Evolutionary conservation across 2,113 vertebrate species (phyloP).

Genomic region (Nerophis lumbriciformis): DNA sequence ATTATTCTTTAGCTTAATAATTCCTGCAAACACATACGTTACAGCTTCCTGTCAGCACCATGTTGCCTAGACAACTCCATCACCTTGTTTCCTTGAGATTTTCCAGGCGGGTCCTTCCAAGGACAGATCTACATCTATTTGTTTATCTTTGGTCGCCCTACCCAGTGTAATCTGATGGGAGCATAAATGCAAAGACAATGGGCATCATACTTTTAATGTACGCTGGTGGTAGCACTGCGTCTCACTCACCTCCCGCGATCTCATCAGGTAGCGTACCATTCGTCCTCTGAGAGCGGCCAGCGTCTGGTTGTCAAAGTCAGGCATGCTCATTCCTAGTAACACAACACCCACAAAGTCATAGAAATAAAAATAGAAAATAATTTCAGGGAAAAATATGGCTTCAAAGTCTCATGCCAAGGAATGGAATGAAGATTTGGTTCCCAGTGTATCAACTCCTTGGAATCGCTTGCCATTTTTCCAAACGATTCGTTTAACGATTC

Average conservation of each 20-base stretch:
- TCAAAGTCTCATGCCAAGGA: too few relatives aligned
- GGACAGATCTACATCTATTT: slow-evolving; percentile 91
- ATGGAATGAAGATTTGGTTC: too few relatives aligned
- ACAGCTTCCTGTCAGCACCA: neutral
- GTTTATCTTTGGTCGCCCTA: slow-evolving; percentile 93
- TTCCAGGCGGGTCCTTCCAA: slow-evolving; percentile 94
- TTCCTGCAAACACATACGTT: slow-evolving; percentile 64
- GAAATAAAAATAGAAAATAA: too few relatives aligned
- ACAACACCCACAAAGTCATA: neutral
- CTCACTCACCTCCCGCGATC: slow-evolving; percentile 81
- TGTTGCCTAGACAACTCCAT: neutral
- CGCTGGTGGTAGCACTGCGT: neutral
- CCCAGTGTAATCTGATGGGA: slow-evolving; percentile 84
- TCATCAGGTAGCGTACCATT: slow-evolving; percentile 94
- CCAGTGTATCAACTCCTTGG: too few relatives aligned
- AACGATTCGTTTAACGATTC: too few relatives aligned
- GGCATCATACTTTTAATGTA: neutral
- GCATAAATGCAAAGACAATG: neutral
- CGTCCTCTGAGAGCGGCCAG: slow-evolving; percentile 87
- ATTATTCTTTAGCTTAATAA: slow-evolving; percentile 94
- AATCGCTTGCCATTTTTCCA: too few relatives aligned
- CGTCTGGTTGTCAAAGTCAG: slow-evolving; percentile 93
- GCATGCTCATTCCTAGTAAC: slow-evolving; percentile 85
- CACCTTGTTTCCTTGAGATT: slow-evolving; percentile 94
- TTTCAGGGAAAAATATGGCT: too few relatives aligned